Evolutionary conservation across 2,113 vertebrate genomes (phyloP), one percentile per base, ranked within the genome.

Genomic region (Spea bombifrons): DNA sequence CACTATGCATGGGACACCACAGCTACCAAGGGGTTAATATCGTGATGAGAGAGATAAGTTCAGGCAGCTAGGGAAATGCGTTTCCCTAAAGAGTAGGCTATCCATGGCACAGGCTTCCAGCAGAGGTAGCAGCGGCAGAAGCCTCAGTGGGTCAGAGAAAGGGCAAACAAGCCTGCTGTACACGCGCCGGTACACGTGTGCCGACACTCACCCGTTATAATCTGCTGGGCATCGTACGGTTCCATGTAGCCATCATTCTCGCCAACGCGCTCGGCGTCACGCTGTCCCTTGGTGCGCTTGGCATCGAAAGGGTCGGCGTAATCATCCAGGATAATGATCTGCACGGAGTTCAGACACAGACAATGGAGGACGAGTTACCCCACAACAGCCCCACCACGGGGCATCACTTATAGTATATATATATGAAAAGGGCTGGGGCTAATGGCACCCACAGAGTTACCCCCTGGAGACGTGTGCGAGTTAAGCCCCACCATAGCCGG

Each of bases 181-280:
- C 30, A 30, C 30, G 30, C 30, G 30, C 30, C 30, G 30, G 30
- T 10, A 44, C 43, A 66, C 7, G 30, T 3, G 17, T 30, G 30
- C 15, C 5, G 45, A 8, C 47, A 72, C 88, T 1, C 69, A 97
- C 97, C 96, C 88, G 97, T 98, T 82, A 99, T 99, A 89, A 99
- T 97, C 74, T 98, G 95, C 86, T 98, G 96, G 0, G 96, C 96
- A 0, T 98, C 97, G 0, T 99, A 99, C 1, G 97, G 97, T 50
- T 98, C 97, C 96, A 98, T 97, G 86, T 98, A 98, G 0, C 96
- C 96, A 0, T 99, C 96, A 0, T 99, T 98, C 82, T 96, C 92
- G 0, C 95, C 95, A 0, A 90, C 91, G 81, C 95, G 85, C 88
- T 98, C 97, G 0, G 94, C 94, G 0, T 97, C 96, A 48, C 96